Conservation (phyloP, 2,888 invertebrate species). For the Carpatolechia fugitivella region DNA sequence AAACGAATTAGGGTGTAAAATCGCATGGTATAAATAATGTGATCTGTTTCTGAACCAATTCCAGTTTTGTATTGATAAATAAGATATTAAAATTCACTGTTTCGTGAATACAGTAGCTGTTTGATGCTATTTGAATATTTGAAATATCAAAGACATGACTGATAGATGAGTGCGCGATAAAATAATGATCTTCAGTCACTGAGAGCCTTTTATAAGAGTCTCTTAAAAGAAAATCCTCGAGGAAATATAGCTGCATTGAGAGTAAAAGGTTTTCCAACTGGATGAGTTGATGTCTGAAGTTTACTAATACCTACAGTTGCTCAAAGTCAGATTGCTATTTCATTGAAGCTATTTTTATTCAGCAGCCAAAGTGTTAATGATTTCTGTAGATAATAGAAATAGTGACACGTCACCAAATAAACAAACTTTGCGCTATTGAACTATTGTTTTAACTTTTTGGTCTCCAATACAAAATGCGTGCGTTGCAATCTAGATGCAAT, state of each 20-base stretch:
- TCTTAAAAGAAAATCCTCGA: neutral
- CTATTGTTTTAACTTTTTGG: no score
- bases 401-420: no score
- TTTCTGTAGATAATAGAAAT: no score
- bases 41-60: no score
- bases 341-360: no score
- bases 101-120: neutral
- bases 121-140: neutral
- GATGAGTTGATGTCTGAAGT: neutral
- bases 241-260: neutral
- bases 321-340: neutral
- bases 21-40: no score
- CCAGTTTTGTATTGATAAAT: neutral
- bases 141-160: neutral
- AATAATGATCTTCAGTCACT: neutral
- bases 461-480: no score
- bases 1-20: no score
- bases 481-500: no score
- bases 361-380: no score
- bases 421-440: no score
- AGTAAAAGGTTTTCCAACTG: neutral
- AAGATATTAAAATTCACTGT: neutral
- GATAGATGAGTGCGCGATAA: neutral
- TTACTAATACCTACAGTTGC: neutral
- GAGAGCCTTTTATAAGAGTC: neutral